phyloP scores from a whole-genome alignment of 2,797 vertebrate species.

The Streptopelia turtur region DNA sequence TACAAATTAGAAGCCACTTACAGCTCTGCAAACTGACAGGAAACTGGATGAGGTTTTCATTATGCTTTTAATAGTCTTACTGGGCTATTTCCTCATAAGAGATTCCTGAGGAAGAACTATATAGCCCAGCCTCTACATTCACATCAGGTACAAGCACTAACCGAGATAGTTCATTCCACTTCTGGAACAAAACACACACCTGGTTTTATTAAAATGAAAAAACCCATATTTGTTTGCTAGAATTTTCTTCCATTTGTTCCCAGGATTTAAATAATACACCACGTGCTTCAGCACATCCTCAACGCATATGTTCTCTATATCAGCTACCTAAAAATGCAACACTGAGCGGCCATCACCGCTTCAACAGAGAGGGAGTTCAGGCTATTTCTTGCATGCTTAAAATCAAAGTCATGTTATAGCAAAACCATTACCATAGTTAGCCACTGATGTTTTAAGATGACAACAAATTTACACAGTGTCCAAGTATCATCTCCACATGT shows the following conservation, averaged over 20 bases:
- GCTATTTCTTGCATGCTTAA: not conserved
- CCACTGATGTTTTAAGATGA: not conserved
- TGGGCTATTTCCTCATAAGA: slow-evolving; percentile 72
- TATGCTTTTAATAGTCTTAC: slow-evolving; percentile 76
- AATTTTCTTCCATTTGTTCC: not conserved
- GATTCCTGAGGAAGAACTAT: slow-evolving; percentile 48
- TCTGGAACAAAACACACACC: not conserved
- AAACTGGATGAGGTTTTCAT: slow-evolving; percentile 76
- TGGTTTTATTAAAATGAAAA: not conserved
- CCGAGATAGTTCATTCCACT: not conserved
- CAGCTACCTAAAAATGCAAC: not conserved
- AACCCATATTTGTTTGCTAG: not conserved
- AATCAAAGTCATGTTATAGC: not conserved
- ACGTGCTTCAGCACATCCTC: not conserved
- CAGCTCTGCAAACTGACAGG: slow-evolving; percentile 73
- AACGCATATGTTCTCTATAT: not conserved
- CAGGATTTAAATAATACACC: not conserved
- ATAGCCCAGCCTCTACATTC: not conserved
- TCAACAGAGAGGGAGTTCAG: not conserved
- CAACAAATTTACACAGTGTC: not conserved
- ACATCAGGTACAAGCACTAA: slow-evolving; percentile 4
- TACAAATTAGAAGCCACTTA: slow-evolving; percentile 82
- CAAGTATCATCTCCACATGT: not conserved
- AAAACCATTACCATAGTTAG: not conserved
- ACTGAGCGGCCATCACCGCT: not conserved